phyloP scores from a whole-genome alignment of 2,888 invertebrate species.

The Parasteatoda lunata region DNA sequence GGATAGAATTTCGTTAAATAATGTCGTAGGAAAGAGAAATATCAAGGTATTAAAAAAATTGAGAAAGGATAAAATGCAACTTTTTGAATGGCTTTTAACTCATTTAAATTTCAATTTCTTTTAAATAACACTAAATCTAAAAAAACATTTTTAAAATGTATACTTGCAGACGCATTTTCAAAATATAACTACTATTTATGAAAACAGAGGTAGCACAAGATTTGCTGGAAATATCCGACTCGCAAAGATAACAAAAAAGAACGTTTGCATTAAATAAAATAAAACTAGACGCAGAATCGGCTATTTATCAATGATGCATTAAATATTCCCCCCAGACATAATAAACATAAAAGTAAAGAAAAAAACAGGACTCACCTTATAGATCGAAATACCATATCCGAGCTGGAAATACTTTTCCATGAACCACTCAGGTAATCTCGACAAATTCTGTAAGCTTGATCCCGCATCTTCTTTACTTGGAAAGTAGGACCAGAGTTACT shows the following conservation, averaged over 20 bases:
- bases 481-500: slow-evolving; percentile 11
- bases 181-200: too few relatives aligned
- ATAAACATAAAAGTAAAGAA: slow-evolving; percentile 13
- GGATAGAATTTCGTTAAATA: too few relatives aligned
- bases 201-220: too few relatives aligned
- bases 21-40: too few relatives aligned
- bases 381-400: slow-evolving; percentile 85
- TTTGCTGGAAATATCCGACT: too few relatives aligned
- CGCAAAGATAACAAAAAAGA: neutral
- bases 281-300: neutral
- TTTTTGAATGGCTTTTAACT: too few relatives aligned
- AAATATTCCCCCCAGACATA: neutral
- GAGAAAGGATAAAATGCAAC: too few relatives aligned
- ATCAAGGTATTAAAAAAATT: too few relatives aligned
- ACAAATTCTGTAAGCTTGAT: slow-evolving; percentile 88
- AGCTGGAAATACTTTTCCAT: slow-evolving; percentile 88
- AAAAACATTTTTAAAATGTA: too few relatives aligned
- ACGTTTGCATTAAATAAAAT: neutral
- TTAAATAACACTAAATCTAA: too few relatives aligned
- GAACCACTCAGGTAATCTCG: slow-evolving; percentile 91
- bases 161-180: too few relatives aligned
- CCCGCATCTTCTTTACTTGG: slow-evolving; percentile 77
- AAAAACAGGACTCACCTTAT: slow-evolving; percentile 81
- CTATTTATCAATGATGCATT: neutral
- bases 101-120: too few relatives aligned